Base-by-base conservation (phyloP, 2,113 vertebrate species). In the Calyptomena viridis region DNA sequence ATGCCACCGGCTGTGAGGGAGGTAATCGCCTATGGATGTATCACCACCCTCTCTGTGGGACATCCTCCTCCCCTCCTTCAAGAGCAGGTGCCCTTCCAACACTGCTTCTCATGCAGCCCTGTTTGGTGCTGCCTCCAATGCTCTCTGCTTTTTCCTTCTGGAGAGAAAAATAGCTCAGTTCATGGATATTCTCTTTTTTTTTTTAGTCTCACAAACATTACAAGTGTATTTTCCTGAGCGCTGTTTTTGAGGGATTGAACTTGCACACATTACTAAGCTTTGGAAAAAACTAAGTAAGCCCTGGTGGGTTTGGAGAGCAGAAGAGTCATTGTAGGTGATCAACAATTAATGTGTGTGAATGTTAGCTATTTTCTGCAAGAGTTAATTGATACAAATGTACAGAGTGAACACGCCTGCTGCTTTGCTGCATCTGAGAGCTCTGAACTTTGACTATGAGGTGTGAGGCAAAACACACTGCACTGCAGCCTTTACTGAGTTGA, bases 351-450 rank as follows among this genome's bases (percentile, higher is more conserved):
- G 66, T 44, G 59, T 31, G 77, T 60, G 62, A 33, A 15, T 18
- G n/a, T 72, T 71, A 28, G 90, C 83, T 67, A 33, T 90, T 95
- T 96, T 96, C 86, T 66, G 28, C 56, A 84, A 86, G 87, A 87
- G 80, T 39, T 98, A 97, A 97, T 92, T 91, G 84, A 64, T 71
- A 78, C 39, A 96, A 87, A 92, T 78, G 35, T 30, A 46, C 71
- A 12, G 58, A 85, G 42, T 13, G 69, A 95, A 23, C 14, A 1
- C 2, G 30, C 52, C 76, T 72, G 84, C 63, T 90, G 89, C 68
- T 86, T 77, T 28, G 4, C 67, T 87, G 63, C 35, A 2, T 67
- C 68, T 16, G 28, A 85, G 37, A 50, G 81, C 73, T 85, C 72
- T 60, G 84, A 82, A 78, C 16, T 74, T 22, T 60, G 50, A 82